Percentiles rank a stretch among this genome's conserved stretches.
Evolutionary conservation across 1,140 invertebrate species (phyloP).

Genomic region (Phocides pigmalion): DNA sequence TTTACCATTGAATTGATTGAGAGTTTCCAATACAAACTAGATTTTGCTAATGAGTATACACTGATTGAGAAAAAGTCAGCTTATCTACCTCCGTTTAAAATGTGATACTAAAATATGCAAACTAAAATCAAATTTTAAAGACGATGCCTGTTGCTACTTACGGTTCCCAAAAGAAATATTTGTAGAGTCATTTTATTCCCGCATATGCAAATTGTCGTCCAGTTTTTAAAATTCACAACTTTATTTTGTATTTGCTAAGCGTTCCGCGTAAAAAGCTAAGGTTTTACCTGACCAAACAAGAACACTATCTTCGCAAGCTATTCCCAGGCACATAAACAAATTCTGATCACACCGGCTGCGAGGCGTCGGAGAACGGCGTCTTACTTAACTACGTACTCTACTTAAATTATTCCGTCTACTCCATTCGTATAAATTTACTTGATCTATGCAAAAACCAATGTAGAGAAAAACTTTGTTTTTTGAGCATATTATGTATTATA

Average conservation of each 20-base stretch:
- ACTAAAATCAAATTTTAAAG: not conserved
- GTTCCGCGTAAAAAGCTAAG: slow-evolving; percentile 73
- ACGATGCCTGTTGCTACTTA: slow-evolving; percentile 41
- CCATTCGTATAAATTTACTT: slow-evolving; percentile 26
- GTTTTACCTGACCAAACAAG: slow-evolving; percentile 74
- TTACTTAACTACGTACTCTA: slow-evolving; percentile 47
- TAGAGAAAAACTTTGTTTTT: not conserved
- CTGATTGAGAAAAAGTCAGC: not conserved
- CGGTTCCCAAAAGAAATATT: slow-evolving; percentile 49
- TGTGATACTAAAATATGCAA: not conserved
- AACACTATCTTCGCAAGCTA: slow-evolving; percentile 68
- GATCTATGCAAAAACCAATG: slow-evolving; percentile 8
- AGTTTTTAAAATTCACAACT: slow-evolving; percentile 72
- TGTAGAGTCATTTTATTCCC: slow-evolving; percentile 62
- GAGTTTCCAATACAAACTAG: too few species aligned
- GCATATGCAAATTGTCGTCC: slow-evolving; percentile 59
- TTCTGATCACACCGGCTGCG: slow-evolving; percentile 73
- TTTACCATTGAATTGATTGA: too few species aligned
- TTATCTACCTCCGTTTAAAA: not conserved
- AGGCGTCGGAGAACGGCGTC: slow-evolving; percentile 53
- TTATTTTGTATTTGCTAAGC: slow-evolving; percentile 77
- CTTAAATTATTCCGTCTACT: slow-evolving; percentile 40
- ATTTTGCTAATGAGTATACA: not conserved
- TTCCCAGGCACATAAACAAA: slow-evolving; percentile 79
- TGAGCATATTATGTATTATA: not conserved